A percentile compares a stretch with the other conserved stretches of the same genome.
Conservation (phyloP, 2,797 vertebrate genomes). For the Novumbra hubbsi region DNA sequence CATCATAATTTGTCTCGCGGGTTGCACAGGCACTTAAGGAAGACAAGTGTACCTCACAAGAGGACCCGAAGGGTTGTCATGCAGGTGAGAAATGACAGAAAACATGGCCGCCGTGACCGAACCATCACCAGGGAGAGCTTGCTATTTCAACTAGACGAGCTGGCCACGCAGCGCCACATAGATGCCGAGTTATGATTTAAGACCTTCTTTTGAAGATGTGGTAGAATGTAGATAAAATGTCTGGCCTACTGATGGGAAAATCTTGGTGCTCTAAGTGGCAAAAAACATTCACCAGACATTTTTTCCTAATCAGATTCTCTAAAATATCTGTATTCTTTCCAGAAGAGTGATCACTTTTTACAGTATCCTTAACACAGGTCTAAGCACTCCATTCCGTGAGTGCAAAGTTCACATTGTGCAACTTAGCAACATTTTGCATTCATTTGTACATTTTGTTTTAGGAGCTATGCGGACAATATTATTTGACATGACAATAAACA, state of each 20-base stretch:
- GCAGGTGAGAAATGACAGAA: slow-evolving; percentile 68
- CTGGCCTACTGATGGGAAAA: slow-evolving; percentile 55
- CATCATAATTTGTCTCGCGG: slow-evolving; percentile 66
- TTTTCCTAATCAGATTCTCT: neutral
- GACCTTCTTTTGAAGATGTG: slow-evolving; percentile 50
- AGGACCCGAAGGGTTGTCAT: slow-evolving; percentile 58
- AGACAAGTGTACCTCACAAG: slow-evolving; percentile 58
- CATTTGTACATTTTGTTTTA: no score
- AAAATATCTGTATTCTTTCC: neutral
- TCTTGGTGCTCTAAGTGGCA: neutral
- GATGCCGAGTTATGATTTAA: slow-evolving; percentile 57
- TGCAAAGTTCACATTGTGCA: no score
- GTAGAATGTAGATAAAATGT: slow-evolving; percentile 57
- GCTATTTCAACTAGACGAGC: slow-evolving; percentile 68
- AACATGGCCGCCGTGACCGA: slow-evolving; percentile 45
- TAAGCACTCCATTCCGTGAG: neutral
- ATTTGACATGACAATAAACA: no score
- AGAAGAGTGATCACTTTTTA: neutral
- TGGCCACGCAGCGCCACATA: slow-evolving; percentile 53
- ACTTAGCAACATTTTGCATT: no score
- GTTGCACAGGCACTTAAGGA: slow-evolving; percentile 63
- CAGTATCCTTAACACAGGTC: neutral
- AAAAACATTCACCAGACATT: neutral
- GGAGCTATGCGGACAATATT: no score
- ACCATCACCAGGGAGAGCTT: slow-evolving; percentile 61